Percentiles rank a stretch among this genome's conserved stretches.
Evolutionary conservation across 2,113 vertebrate species (phyloP).

Genomic region (Petrocephalus microphthalmus): DNA sequence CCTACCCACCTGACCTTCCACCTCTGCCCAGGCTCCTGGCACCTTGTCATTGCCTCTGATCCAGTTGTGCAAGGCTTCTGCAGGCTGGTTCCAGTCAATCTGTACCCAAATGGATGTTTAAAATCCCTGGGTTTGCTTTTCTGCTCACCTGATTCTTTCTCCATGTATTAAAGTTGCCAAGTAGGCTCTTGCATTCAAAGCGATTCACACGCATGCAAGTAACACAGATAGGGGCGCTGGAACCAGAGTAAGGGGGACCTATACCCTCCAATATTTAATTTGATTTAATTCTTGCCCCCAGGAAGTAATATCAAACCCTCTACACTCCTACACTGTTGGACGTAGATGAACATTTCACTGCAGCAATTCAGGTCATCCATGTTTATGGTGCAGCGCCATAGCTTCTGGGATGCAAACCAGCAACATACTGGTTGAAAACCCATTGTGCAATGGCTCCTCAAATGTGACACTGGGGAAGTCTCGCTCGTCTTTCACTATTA

Average conservation of each 20-base stretch:
- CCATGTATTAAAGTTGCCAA: background rate
- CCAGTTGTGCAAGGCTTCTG: constrained; percentile 78
- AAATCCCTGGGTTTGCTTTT: background rate
- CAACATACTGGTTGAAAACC: background rate
- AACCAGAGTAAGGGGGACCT: background rate
- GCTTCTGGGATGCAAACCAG: background rate
- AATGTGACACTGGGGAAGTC: background rate
- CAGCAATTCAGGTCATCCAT: background rate
- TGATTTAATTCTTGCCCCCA: background rate
- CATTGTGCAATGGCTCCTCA: background rate
- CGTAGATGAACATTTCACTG: background rate
- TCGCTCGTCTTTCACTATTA: background rate
- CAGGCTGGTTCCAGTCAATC: constrained; percentile 79
- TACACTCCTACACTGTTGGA: background rate
- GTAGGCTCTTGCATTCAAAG: background rate
- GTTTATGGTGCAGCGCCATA: background rate
- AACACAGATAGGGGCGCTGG: background rate
- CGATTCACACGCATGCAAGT: background rate
- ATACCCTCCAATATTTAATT: background rate
- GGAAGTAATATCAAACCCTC: background rate
- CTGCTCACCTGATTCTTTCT: background rate
- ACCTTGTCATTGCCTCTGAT: constrained; percentile 82
- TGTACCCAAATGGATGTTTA: constrained; percentile 29
- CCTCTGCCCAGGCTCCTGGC: constrained; percentile 76
- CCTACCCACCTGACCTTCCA: constrained; percentile 67